phyloP scores from a whole-genome alignment of 2,113 vertebrate genomes.

The Piaya cayana region DNA sequence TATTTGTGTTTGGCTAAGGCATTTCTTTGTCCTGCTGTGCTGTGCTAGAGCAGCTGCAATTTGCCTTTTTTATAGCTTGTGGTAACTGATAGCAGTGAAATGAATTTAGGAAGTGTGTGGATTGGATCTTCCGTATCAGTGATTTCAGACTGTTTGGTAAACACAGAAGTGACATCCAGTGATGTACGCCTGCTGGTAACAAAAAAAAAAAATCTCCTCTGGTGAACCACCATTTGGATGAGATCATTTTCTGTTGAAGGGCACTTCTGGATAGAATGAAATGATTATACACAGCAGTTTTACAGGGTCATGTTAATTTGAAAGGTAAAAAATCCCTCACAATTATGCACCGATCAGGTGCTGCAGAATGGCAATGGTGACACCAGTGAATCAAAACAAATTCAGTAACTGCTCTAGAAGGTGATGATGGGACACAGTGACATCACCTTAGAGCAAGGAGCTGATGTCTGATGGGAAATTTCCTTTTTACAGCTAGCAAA shows the following conservation, averaged over 20 bases:
- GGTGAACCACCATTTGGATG: neutral
- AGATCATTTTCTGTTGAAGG: neutral
- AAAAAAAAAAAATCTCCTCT: neutral
- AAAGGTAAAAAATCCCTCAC: neutral
- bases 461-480: neutral
- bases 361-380: neutral
- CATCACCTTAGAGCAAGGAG: neutral
- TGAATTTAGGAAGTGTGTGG: conserved; percentile 53
- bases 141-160: conserved; percentile 58
- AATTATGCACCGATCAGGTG: neutral
- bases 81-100: conserved; percentile 62
- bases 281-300: neutral
- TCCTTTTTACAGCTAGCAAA: neutral
- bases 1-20: conserved; percentile 19
- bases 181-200: conserved; percentile 1
- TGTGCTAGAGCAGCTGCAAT: conserved; percentile 56
- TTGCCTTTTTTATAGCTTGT: conserved; percentile 59
- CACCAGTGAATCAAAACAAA: neutral
- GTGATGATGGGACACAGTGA: neutral
- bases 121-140: conserved; percentile 50
- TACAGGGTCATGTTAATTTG: neutral
- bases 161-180: conserved; percentile 43
- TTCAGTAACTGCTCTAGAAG: neutral
- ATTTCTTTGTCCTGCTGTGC: conserved; percentile 22
- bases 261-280: neutral